Conservation (phyloP, 2,113 vertebrate genomes). For the Eudyptes chrysolophus region DNA sequence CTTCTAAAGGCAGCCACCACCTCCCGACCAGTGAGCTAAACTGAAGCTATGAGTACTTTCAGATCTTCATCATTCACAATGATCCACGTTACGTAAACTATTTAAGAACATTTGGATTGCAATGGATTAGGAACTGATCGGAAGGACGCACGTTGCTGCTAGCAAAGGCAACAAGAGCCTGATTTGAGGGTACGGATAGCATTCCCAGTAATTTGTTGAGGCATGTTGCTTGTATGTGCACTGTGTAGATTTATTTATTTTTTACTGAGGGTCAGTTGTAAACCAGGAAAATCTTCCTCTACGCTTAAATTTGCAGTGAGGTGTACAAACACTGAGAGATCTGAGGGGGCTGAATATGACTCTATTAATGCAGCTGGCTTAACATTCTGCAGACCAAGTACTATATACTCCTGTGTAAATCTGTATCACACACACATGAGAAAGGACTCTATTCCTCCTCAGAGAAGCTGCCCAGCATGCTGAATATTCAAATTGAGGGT, state of each 20-base stretch:
- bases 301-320: neutral
- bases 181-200: neutral
- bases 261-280: neutral
- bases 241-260: neutral
- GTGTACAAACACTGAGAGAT: neutral
- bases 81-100: neutral
- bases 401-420: neutral
- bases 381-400: neutral
- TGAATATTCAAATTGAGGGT: neutral
- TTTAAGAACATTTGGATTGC: neutral
- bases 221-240: neutral
- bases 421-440: accelerated
- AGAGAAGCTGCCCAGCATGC: neutral
- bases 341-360: neutral
- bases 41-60: neutral
- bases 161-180: neutral
- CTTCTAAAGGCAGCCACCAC: neutral
- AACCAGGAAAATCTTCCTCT: neutral
- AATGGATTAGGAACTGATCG: neutral
- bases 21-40: neutral
- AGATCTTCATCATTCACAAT: neutral
- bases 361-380: neutral
- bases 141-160: neutral
- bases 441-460: neutral
- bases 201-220: neutral